Percentiles rank a stretch among this genome's conserved stretches.
These are phyloP conservation scores for Bradysia coprophila DNA, from an alignment of 1,140 invertebrate genomes.

Conservation along the genomic window DNA sequence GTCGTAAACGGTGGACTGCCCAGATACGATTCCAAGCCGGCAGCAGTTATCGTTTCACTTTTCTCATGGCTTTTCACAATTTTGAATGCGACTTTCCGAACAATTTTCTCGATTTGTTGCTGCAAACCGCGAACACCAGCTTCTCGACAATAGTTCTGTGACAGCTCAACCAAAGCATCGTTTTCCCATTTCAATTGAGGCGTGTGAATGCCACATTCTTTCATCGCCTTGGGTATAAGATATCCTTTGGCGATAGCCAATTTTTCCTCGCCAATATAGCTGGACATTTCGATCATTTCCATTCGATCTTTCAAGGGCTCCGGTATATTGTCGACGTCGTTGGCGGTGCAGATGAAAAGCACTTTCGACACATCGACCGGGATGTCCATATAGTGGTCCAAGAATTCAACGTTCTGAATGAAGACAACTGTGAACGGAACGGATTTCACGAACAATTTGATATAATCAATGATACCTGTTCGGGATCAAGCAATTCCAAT, in stretches of 20 bases:
- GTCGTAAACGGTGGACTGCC: slow-evolving; percentile 86
- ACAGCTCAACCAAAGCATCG: slow-evolving; percentile 52
- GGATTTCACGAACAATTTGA: too few relatives aligned
- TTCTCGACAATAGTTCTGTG: slow-evolving; percentile 82
- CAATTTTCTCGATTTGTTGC: slow-evolving; percentile 91
- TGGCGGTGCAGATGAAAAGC: slow-evolving; percentile 94
- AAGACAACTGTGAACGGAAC: too few relatives aligned
- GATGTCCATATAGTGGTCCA: slow-evolving; percentile 96
- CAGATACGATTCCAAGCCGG: slow-evolving; percentile 76
- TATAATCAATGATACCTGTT: too few relatives aligned
- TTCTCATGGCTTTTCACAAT: slow-evolving; percentile 66
- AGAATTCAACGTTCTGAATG: slow-evolving; percentile 85
- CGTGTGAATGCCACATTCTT: slow-evolving; percentile 49
- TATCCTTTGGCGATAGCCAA: slow-evolving; percentile 85
- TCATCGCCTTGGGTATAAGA: slow-evolving; percentile 68
- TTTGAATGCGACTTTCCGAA: slow-evolving; percentile 78
- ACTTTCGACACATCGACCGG: slow-evolving; percentile 87
- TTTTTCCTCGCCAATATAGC: slow-evolving; percentile 92
- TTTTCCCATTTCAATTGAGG: slow-evolving; percentile 50
- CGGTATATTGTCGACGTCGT: slow-evolving; percentile 84
- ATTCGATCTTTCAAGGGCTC: slow-evolving; percentile 89
- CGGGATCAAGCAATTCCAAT: slow-evolving; percentile 86
- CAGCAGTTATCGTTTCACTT: slow-evolving; percentile 37
- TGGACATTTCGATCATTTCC: slow-evolving; percentile 98
- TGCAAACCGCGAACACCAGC: slow-evolving; percentile 90